Base-by-base conservation (phyloP, 2,797 vertebrate genomes). In the Leuciscus waleckii region DNA sequence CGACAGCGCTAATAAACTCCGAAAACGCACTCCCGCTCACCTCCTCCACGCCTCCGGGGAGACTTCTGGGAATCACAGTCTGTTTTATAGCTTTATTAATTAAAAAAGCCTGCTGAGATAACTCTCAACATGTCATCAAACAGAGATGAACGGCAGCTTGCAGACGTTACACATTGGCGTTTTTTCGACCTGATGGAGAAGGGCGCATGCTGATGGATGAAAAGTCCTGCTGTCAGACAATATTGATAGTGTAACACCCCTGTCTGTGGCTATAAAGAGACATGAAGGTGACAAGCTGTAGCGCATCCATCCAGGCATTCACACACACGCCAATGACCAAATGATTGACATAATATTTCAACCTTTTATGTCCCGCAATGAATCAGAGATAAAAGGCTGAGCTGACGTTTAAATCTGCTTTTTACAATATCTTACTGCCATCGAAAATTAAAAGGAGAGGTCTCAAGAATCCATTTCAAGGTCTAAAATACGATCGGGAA, bases 61-160 rank as follows among this genome's bases (percentile, higher is more conserved):
- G 91, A 90, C 91, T 94, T 92, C 89, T 82, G 90, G 89, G 90
- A 94, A 85, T 89, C 85, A 79, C 29, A 70, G 89, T 89, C 91
- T 87, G 65, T 88, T 95, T 95, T 94, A 95, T 93, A 89, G 87
- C 86, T 90, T 92, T 91, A 93, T 94, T 93, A 94, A 95, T 95
- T 95, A 94, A 94, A 93, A 91, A 83, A 77, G n/a, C 49, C 75
- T 84, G 63, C 49, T 68, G 88, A 83, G 87, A 89, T 89, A 87
- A 90, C 86, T 87, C 86, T 85, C 90, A 91, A 89, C 88, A 85
- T 88, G 85, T 90, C 83, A 89, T 92, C 90, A 91, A 79, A 93
- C 88, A 81, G 69, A 88, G 43, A 87, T 39, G 82, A 79, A 79
- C 39, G 29, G 43, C 79, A 87, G 91, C 92, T 88, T 86, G 90